Conservation (phyloP, 2,113 vertebrate species). For the Lates calcarifer region DNA sequence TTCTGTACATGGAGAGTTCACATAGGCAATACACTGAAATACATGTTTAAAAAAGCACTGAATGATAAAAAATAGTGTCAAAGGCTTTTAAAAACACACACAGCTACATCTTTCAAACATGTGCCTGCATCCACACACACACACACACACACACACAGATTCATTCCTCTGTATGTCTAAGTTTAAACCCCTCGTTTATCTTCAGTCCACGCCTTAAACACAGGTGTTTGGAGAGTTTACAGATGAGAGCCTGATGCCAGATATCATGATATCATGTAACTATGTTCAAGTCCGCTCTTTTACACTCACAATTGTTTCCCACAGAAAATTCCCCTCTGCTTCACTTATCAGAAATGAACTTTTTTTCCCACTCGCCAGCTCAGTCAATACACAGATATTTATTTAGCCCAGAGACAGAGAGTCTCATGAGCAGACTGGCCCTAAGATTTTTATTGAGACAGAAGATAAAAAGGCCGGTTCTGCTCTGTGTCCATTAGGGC, state of each 20-base stretch:
- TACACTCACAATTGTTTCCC: constrained; percentile 56
- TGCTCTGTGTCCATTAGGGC: constrained; percentile 72
- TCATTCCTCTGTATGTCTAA: constrained; percentile 57
- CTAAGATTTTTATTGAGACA: constrained; percentile 71
- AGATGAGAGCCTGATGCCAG: constrained; percentile 66
- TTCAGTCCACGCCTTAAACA: constrained; percentile 79
- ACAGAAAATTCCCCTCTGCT: constrained; percentile 46
- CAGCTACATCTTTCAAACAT: constrained; percentile 48
- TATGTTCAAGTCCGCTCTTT: constrained; percentile 29
- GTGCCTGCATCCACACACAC: constrained; percentile 1
- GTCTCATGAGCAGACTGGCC: constrained; percentile 51
- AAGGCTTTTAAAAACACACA: constrained; percentile 51
- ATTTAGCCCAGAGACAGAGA: constrained; percentile 62
- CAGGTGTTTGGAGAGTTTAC: constrained; percentile 77
- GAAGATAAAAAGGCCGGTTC: constrained; percentile 70
- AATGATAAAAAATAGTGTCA: constrained; percentile 61
- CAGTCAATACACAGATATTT: constrained; percentile 61
- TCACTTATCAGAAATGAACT: constrained; percentile 49
- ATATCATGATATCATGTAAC: constrained; percentile 68
- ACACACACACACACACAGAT: constrained; percentile 42
- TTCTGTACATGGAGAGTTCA: constrained; percentile 32
- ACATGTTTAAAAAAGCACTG: constrained; percentile 56
- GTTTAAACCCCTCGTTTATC: constrained; percentile 74
- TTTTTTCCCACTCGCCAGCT: constrained; percentile 28
- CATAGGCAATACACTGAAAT: constrained; percentile 31